These are phyloP conservation scores for Oenanthe melanoleuca DNA, from an alignment of 2,113 vertebrate species.

Conservation along the genomic window DNA sequence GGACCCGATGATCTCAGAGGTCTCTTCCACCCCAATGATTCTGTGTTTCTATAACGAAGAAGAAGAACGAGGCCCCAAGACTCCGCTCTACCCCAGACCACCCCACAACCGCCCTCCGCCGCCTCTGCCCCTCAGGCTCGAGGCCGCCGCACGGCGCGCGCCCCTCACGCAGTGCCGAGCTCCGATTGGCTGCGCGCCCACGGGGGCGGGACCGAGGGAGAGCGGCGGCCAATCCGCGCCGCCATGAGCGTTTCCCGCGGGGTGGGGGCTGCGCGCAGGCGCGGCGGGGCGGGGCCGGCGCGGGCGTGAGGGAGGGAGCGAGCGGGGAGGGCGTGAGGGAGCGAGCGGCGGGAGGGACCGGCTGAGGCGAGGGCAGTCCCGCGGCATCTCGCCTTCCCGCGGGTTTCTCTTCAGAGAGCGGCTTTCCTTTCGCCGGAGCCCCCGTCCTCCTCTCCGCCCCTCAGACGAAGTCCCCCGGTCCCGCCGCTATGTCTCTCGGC, in stretches of 20 bases:
- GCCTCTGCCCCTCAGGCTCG: neutral
- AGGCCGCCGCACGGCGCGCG: neutral
- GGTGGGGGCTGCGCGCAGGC: neutral
- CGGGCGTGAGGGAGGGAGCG: neutral
- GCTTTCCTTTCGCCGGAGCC: neutral
- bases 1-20: too few species aligned
- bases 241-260: neutral
- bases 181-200: neutral
- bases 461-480: neutral
- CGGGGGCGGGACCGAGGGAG: fast-evolving
- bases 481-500: conserved; percentile 59
- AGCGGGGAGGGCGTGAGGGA: neutral
- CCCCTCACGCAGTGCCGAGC: neutral
- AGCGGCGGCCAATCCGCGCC: neutral
- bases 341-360: neutral
- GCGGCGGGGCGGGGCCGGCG: neutral
- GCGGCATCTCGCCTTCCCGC: neutral
- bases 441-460: neutral
- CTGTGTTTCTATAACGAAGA: too few species aligned
- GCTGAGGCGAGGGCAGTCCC: neutral
- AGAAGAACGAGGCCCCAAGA: fast-evolving
- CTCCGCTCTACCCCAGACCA: fast-evolving
- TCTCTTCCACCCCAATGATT: neutral
- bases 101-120: fast-evolving
- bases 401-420: neutral